phyloP scores from a whole-genome alignment of 2,113 vertebrate genomes.

The Plecotus auritus region DNA sequence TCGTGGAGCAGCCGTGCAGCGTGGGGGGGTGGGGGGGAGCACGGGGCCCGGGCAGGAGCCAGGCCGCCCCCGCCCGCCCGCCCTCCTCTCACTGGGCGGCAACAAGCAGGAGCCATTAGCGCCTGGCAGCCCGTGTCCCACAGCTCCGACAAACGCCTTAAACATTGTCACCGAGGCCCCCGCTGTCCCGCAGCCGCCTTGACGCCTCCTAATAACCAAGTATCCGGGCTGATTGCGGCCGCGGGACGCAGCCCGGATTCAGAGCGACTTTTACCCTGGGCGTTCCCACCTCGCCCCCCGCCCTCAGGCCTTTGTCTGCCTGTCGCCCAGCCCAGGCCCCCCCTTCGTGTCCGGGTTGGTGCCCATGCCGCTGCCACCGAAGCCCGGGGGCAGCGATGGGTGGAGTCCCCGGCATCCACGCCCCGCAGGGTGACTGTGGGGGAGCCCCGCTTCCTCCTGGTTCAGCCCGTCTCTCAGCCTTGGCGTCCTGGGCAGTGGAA shows the following conservation, averaged over 20 bases:
- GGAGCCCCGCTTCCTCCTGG: background rate
- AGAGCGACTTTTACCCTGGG: conserved; percentile 69
- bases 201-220: conserved; percentile 82
- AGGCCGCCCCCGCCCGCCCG: conserved; percentile 48
- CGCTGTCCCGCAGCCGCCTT: conserved; percentile 83
- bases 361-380: background rate
- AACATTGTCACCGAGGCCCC: conserved; percentile 81
- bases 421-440: background rate
- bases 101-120: conserved; percentile 75
- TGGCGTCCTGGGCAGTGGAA: background rate
- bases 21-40: conserved; percentile 41
- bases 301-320: conserved; percentile 59
- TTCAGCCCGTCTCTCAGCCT: background rate
- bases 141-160: conserved; percentile 76
- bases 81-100: conserved; percentile 64
- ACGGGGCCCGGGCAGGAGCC: conserved; percentile 39
- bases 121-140: conserved; percentile 73
- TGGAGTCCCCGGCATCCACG: background rate
- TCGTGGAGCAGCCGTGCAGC: background rate
- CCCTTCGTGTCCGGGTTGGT: background rate
- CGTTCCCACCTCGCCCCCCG: conserved; percentile 30
- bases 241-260: conserved; percentile 77
- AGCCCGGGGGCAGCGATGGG: background rate
- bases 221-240: conserved; percentile 81
- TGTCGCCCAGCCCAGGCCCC: background rate